Evolutionary conservation across 1,140 invertebrate species (phyloP).

Genomic region (Harlomillsia oculata): DNA sequence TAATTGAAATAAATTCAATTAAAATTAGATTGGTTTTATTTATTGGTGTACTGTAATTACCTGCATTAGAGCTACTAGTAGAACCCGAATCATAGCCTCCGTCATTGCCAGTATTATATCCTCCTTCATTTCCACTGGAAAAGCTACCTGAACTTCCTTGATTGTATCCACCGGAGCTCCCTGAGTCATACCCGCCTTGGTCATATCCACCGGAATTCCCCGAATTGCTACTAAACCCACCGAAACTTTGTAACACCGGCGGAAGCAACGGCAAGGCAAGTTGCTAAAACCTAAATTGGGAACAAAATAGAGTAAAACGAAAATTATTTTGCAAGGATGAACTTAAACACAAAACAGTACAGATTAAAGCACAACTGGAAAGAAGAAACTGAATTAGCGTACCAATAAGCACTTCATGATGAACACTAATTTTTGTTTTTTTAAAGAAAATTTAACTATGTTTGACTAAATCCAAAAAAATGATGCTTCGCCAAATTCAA

Average conservation of each 20-base stretch:
- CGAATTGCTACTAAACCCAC: neutral
- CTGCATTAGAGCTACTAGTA: neutral
- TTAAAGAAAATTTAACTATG: too few species aligned
- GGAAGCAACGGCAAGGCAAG: slow-evolving; percentile 4
- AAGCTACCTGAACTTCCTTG: neutral
- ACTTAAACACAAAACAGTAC: too few species aligned
- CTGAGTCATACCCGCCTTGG: neutral
- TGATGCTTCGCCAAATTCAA: too few species aligned
- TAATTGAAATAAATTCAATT: too few species aligned
- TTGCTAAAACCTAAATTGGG: slow-evolving; percentile 7
- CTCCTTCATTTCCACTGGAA: neutral
- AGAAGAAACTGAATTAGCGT: too few species aligned
- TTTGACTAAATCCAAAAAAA: too few species aligned
- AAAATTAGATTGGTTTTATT: too few species aligned
- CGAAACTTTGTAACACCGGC: neutral
- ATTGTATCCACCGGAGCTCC: slow-evolving; percentile 13
- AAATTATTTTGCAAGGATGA: too few species aligned
- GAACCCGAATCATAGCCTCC: neutral
- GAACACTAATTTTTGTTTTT: too few species aligned
- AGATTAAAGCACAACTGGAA: too few species aligned
- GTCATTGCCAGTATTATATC: neutral
- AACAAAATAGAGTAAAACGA: too few species aligned
- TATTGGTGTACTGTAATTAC: neutral
- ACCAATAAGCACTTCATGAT: too few species aligned
- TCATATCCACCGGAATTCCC: neutral